Conservation (phyloP, 2,113 vertebrate genomes). For the Poicephalus meyeri region DNA sequence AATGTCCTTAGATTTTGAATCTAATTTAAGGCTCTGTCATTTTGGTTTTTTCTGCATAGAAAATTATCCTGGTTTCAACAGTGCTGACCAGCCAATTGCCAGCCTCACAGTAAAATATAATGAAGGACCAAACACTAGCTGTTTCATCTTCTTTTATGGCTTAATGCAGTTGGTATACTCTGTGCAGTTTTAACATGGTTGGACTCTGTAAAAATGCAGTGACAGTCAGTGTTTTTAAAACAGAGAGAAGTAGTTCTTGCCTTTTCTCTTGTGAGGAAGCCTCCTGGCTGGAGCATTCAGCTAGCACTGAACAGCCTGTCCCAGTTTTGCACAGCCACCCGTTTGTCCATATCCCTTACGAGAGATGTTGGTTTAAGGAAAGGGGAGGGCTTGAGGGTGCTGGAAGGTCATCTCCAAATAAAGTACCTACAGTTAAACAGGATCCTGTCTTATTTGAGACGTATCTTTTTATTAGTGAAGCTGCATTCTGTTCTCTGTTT, state of each 20-base stretch:
- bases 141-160: background rate
- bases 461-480: background rate
- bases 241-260: background rate
- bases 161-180: background rate
- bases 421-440: background rate
- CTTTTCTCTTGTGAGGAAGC: background rate
- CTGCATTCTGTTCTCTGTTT: background rate
- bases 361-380: background rate
- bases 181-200: background rate
- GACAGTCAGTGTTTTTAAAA: background rate
- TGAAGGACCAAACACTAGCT: background rate
- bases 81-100: background rate
- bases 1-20: background rate
- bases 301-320: background rate
- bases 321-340: background rate
- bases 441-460: background rate
- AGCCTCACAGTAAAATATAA: background rate
- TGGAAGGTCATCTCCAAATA: background rate
- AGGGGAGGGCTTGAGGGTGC: background rate
- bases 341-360: background rate
- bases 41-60: background rate
- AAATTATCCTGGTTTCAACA: background rate
- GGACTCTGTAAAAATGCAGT: background rate
- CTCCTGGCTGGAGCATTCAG: background rate
- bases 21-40: background rate